Base-by-base conservation (phyloP, 2,888 invertebrate genomes). In the Clunio marinus region DNA sequence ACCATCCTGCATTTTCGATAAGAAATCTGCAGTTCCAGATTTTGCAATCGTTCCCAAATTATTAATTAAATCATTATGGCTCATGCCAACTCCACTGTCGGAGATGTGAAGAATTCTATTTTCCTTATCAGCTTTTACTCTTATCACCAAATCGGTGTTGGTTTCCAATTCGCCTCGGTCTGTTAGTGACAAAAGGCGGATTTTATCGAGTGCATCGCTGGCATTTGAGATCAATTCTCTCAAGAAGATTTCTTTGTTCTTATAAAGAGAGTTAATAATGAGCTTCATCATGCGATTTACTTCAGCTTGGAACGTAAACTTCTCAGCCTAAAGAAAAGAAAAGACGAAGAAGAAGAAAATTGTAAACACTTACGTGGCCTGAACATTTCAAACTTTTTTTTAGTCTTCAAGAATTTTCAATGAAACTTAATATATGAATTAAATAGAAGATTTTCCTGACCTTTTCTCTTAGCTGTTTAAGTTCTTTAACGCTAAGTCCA, bases 231-330 rank as follows among this genome's bases (percentile, higher is more conserved):
- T 99, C 77, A 99, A 82, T 81, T 99, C 99, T 75, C 99, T 85
- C 70, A 98, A 82, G 86, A 96, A 98, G 74, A 98, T 97, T 87
- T 99, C 99, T 81, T 99, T 99, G 80, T 99, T 99, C 74, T 96
- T 87, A 81, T 99, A 99, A 7, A 99, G 83, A 7, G 99, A 99
- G 82, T 99, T 99, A 77, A 99, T 99, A 80, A 99, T 99, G 70
- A 99, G 86, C 80, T 99, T 99, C 99, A 99, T 99, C 96, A 99
- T 97, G 69, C 98, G 90, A 81, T 96, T 96, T 46, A 99, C 99
- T 82, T 99, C 99, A 0, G 99, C 96, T 82, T 99, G 94, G 83
- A 97, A 98, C 25, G 87, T 85, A 76, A 86, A 90, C 77, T 91
- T 93, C 76, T 93, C 90, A 1, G 96, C 88, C 75, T 79, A 27